A percentile compares a stretch with the other conserved stretches of the same genome.
Conservation (phyloP, 2,888 invertebrate species). For the Bellardia bayeri region DNA sequence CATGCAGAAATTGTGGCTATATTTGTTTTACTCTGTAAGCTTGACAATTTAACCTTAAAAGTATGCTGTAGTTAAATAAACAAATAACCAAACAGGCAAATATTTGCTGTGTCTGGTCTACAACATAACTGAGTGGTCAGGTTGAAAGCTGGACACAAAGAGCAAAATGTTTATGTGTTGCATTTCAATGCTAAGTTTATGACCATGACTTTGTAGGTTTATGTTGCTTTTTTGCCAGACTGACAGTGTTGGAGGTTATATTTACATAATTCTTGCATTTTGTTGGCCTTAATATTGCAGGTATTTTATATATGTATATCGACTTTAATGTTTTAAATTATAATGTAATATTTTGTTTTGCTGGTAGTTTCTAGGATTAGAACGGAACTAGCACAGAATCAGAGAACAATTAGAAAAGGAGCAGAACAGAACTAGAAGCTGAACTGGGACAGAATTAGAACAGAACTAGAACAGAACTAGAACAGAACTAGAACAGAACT, state of each 20-base stretch:
- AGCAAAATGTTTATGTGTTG: neutral
- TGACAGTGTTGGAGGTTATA: neutral
- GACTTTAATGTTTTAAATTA: too few species aligned
- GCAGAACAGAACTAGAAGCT: too few species aligned
- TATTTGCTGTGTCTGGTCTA: slow-evolving; percentile 41
- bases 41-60: slow-evolving; percentile 50
- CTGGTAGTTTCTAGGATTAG: too few species aligned
- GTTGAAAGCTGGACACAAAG: neutral
- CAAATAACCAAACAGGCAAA: slow-evolving; percentile 38
- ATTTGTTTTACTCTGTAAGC: slow-evolving; percentile 16
- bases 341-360: too few species aligned
- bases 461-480: too few species aligned
- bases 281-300: slow-evolving; percentile 9
- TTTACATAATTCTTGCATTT: slow-evolving; percentile 54
- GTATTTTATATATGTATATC: too few species aligned
- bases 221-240: neutral
- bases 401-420: too few species aligned
- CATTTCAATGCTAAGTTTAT: slow-evolving; percentile 20
- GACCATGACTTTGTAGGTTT: slow-evolving; percentile 47
- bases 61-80: slow-evolving; percentile 49
- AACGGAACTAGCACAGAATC: too few species aligned
- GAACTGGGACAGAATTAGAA: too few species aligned
- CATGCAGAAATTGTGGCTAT: neutral
- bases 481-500: too few species aligned
- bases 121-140: slow-evolving; percentile 7